phyloP scores from a whole-genome alignment of 2,113 vertebrate species.

The Tupaia chinensis region DNA sequence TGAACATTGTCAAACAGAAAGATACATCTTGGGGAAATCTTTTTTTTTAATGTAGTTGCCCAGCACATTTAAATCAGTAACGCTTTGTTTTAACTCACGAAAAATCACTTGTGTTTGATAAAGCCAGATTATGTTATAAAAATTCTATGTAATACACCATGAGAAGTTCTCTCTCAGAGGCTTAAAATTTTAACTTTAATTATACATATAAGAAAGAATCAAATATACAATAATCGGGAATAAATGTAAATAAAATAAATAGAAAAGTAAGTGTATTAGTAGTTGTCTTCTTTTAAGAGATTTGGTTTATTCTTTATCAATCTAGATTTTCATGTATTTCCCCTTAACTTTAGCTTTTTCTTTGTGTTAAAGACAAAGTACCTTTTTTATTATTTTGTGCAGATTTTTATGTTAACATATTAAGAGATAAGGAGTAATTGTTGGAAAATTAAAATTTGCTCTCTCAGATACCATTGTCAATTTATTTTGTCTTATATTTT shows the following conservation, averaged over 20 bases:
- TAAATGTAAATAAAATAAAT: conserved; percentile 38
- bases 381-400: conserved; percentile 4
- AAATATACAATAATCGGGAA: not conserved
- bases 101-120: conserved; percentile 15
- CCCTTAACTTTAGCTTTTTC: not conserved
- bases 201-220: conserved; percentile 9
- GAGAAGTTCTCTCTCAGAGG: not conserved
- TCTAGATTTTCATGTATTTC: not conserved
- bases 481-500: conserved; percentile 56
- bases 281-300: not conserved
- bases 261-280: not conserved
- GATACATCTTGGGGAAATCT: not conserved
- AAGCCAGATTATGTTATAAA: not conserved
- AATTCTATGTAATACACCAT: not conserved
- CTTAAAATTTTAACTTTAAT: conserved; percentile 13
- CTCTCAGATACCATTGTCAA: not conserved
- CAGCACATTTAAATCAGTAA: conserved; percentile 43
- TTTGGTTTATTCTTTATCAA: conserved; percentile 16
- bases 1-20: not conserved
- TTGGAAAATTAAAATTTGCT: conserved; percentile 55
- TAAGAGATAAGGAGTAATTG: conserved; percentile 47
- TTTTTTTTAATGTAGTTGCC: not conserved
- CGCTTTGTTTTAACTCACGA: conserved; percentile 14
- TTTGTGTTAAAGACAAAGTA: not conserved
- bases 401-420: conserved; percentile 12